These are phyloP conservation scores for Caenorhabditis inopinata DNA, from an alignment of 1,140 invertebrate genomes.

Conservation along the genomic window DNA sequence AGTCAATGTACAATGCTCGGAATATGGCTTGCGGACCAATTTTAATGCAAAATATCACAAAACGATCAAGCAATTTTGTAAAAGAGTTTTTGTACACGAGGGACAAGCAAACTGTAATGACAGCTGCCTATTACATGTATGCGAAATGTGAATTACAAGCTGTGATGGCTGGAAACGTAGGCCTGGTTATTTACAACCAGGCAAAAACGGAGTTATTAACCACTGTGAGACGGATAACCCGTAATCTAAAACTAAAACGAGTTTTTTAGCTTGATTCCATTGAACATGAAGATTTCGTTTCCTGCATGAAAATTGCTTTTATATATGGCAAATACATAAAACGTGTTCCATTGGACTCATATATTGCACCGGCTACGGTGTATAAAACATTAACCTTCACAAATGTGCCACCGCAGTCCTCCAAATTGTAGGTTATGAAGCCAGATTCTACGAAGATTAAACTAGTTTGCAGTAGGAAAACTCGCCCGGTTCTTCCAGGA, in stretches of 20 bases:
- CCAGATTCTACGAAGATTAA: too few relatives aligned
- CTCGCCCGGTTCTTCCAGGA: too few relatives aligned
- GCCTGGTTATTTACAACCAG: neutral
- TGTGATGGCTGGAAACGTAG: neutral
- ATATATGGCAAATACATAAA: neutral
- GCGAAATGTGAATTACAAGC: conserved; percentile 3
- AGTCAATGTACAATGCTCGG: neutral
- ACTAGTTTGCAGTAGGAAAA: too few relatives aligned
- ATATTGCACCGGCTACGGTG: neutral
- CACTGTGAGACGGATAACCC: neutral
- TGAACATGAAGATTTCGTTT: neutral
- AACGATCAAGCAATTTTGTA: neutral
- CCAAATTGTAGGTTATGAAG: too few relatives aligned
- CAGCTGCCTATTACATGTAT: neutral
- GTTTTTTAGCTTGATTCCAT: neutral
- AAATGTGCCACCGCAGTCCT: neutral
- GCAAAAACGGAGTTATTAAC: neutral
- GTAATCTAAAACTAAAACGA: neutral
- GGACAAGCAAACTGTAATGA: neutral
- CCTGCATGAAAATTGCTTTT: neutral
- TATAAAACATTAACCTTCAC: conserved; percentile 8
- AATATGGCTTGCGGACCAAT: neutral
- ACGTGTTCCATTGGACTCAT: neutral
- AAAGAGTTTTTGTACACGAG: neutral
- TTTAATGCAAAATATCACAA: neutral